Conservation (phyloP, 2,113 vertebrate genomes). For the Lagopus muta region DNA sequence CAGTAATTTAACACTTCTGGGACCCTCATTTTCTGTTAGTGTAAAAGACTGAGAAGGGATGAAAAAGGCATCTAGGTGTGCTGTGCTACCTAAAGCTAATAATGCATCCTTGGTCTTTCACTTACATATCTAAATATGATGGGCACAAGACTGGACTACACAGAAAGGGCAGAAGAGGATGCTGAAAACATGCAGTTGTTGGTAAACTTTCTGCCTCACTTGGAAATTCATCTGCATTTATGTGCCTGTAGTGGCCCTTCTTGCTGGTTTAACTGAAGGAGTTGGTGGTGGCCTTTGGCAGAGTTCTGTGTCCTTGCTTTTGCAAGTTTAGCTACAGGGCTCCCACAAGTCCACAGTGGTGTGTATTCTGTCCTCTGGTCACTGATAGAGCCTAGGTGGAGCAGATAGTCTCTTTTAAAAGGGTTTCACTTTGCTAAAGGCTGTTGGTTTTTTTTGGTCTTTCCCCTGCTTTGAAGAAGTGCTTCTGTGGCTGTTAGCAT, state of each 20-base stretch:
- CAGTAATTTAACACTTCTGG: not conserved
- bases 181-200: no score
- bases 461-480: not conserved
- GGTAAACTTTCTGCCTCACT: accelerated
- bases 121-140: accelerated
- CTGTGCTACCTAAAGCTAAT: not conserved
- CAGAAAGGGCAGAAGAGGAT: not conserved
- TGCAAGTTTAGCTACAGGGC: not conserved
- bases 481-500: not conserved
- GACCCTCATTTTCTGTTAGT: not conserved
- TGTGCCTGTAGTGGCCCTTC: not conserved
- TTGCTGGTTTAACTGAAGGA: not conserved
- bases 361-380: not conserved
- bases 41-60: not conserved
- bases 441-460: not conserved
- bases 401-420: not conserved
- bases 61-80: not conserved
- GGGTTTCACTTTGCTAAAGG: not conserved
- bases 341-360: not conserved
- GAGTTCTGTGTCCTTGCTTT: not conserved
- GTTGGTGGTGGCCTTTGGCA: not conserved
- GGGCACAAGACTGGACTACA: not conserved
- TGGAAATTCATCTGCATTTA: accelerated
- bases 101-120: accelerated
- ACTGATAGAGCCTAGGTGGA: not conserved